phyloP scores from a whole-genome alignment of 2,888 invertebrate genomes.

The Xestia rhomboidea region DNA sequence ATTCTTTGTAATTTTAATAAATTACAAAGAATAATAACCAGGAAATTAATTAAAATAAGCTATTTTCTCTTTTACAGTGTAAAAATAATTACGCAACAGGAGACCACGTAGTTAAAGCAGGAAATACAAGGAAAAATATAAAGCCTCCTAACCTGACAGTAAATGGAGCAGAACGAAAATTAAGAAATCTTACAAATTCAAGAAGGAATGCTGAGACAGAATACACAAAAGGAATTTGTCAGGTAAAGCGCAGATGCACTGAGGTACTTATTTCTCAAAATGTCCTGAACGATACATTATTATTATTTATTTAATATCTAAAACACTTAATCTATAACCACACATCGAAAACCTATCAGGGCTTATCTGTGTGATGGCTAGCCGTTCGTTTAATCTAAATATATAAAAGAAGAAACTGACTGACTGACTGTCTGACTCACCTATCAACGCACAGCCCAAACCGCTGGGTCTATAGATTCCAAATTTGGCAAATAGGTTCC shows the following conservation, averaged over 20 bases:
- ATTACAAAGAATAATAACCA: not conserved
- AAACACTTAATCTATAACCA: too few relatives aligned
- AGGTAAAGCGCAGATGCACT: slow-evolving; percentile 21
- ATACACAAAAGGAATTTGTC: slow-evolving; percentile 50
- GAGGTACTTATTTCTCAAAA: not conserved
- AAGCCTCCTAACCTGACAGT: not conserved
- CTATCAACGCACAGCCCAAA: too few relatives aligned
- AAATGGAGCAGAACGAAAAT: not conserved
- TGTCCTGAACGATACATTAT: not conserved
- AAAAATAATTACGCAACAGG: not conserved
- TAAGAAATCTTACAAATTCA: not conserved
- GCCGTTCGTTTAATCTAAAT: too few relatives aligned
- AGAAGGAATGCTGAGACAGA: not conserved
- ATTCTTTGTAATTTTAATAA: too few relatives aligned
- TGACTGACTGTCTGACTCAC: too few relatives aligned
- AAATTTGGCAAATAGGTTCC: too few relatives aligned
- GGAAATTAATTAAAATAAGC: not conserved
- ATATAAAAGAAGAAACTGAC: too few relatives aligned
- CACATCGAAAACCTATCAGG: too few relatives aligned
- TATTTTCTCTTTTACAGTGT: slow-evolving; percentile 30
- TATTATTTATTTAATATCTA: too few relatives aligned
- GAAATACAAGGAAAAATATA: slow-evolving; percentile 30
- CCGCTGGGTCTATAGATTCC: too few relatives aligned
- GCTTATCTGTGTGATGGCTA: too few relatives aligned
- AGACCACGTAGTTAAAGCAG: not conserved